Evolutionary conservation across 1,140 invertebrate genomes (phyloP).

Genomic region (Choristoneura fumiferana): DNA sequence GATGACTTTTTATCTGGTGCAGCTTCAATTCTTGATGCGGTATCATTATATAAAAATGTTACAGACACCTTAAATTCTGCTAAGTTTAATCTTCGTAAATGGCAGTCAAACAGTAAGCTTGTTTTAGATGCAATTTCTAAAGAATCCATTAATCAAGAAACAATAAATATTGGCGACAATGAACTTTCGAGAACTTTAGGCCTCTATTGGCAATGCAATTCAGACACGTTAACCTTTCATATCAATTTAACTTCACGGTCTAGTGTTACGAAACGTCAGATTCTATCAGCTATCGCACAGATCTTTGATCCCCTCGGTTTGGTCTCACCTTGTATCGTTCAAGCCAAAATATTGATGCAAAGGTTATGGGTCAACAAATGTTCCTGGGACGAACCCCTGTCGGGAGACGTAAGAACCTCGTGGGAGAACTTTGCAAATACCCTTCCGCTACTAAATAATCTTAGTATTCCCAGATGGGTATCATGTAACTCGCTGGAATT

Average conservation of each 20-base stretch:
- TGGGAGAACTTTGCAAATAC: neutral
- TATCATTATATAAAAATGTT: neutral
- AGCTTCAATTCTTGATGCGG: neutral
- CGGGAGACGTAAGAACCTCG: neutral
- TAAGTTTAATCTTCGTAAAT: neutral
- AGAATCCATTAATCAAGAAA: neutral
- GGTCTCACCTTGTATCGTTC: slow-evolving; percentile 24
- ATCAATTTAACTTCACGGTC: neutral
- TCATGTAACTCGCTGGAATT: no score
- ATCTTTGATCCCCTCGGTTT: slow-evolving; percentile 35
- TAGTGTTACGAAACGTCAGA: slow-evolving; percentile 24
- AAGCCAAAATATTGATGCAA: neutral
- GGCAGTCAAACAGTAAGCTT: neutral
- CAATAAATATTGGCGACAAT: neutral
- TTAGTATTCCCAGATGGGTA: neutral
- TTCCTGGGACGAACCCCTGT: neutral
- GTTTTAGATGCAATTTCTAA: neutral
- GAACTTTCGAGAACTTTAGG: neutral
- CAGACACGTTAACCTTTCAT: neutral
- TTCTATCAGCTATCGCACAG: slow-evolving; percentile 28
- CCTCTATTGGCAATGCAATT: neutral
- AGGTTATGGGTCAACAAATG: neutral
- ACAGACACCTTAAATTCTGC: neutral
- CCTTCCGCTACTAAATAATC: neutral
- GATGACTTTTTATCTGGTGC: neutral